phyloP scores from a whole-genome alignment of 2,888 invertebrate genomes.

The Cryptosula pallasiana region DNA sequence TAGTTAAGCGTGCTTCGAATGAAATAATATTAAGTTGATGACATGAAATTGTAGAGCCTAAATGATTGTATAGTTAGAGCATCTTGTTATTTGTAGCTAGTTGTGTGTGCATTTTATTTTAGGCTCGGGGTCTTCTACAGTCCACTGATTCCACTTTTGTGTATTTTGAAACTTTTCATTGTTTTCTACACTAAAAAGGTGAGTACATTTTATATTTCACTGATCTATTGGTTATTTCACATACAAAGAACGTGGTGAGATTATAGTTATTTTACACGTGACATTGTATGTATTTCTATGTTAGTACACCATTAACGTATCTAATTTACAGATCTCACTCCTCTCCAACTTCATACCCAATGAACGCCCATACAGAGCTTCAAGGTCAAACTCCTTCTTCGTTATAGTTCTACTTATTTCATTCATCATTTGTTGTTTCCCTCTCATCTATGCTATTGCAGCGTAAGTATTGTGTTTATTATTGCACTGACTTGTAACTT shows the following conservation, averaged over 20 bases:
- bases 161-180: conserved; percentile 37
- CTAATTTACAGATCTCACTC: conserved; percentile 65
- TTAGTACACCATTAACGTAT: too few relatives aligned
- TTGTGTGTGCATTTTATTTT: conserved; percentile 28
- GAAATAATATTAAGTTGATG: too few relatives aligned
- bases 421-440: conserved; percentile 66
- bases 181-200: conserved; percentile 46
- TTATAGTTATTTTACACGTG: too few relatives aligned
- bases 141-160: conserved; percentile 42
- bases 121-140: conserved; percentile 46
- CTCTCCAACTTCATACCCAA: conserved; percentile 72
- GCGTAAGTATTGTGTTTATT: too few relatives aligned
- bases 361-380: conserved; percentile 68
- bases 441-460: conserved; percentile 70
- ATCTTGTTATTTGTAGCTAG: not conserved
- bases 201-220: too few relatives aligned
- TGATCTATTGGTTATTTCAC: too few relatives aligned
- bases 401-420: conserved; percentile 75
- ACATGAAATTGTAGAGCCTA: too few relatives aligned
- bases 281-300: conserved; percentile 26
- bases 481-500: too few relatives aligned
- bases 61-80: too few relatives aligned
- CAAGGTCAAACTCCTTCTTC: conserved; percentile 75
- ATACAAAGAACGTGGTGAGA: too few relatives aligned
- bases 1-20: too few relatives aligned